phyloP scores from a whole-genome alignment of 1,140 invertebrate genomes.

The Cecropterus lyciades region DNA sequence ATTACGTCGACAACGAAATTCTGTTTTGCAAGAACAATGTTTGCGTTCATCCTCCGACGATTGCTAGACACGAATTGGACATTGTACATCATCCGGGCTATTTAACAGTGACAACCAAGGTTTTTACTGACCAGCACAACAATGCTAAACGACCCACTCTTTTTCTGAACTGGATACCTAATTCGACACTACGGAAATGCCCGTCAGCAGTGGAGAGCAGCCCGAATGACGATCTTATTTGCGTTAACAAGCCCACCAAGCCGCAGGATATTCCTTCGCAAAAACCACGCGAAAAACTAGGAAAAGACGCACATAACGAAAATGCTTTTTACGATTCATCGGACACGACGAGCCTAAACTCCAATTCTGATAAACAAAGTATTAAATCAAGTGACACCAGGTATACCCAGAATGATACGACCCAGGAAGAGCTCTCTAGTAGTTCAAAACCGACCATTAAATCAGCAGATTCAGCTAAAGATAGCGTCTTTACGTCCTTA shows the following conservation, averaged over 20 bases:
- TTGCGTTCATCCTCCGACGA: conserved; percentile 96
- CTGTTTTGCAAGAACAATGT: conserved; percentile 97
- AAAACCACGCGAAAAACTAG: conserved; percentile 49
- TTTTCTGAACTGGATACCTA: conserved; percentile 97
- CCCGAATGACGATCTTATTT: conserved; percentile 66
- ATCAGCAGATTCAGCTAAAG: conserved; percentile 68
- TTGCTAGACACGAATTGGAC: conserved; percentile 91
- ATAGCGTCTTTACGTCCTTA: conserved; percentile 63
- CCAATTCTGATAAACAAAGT: conserved; percentile 79
- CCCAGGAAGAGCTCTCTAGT: conserved; percentile 66
- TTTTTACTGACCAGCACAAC: conserved; percentile 89
- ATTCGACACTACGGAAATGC: conserved; percentile 94
- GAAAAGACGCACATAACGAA: conserved; percentile 63
- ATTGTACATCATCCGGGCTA: conserved; percentile 96
- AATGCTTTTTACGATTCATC: conserved; percentile 81
- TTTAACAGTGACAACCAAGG: conserved; percentile 92
- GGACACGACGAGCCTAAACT: conserved; percentile 81
- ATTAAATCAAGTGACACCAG: conserved; percentile 74
- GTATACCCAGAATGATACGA: conserved; percentile 70
- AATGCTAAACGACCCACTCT: conserved; percentile 91
- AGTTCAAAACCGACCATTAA: conserved; percentile 75
- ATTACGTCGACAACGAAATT: conserved; percentile 92
- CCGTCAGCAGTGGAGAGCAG: conserved; percentile 90
- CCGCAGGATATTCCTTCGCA: conserved; percentile 58
- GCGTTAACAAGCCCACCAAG: conserved; percentile 54